These are phyloP conservation scores for Apocrypta bakeri DNA, from an alignment of 1,140 invertebrate species.

Conservation along the genomic window DNA sequence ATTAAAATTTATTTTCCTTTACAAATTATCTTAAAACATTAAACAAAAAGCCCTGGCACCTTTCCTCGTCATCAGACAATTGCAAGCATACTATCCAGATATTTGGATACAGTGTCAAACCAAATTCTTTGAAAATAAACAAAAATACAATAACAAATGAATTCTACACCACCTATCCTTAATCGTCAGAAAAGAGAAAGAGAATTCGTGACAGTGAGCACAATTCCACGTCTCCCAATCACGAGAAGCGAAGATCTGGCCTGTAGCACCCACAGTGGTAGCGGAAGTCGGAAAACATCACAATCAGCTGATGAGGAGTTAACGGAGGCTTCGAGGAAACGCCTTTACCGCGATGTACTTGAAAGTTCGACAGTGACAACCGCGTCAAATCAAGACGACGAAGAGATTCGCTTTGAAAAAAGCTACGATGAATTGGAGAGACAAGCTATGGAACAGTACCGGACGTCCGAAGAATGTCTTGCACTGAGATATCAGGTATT, in stretches of 20 bases:
- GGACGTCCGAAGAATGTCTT: conserved; percentile 66
- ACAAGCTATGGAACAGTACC: conserved; percentile 70
- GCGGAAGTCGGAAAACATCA: background rate
- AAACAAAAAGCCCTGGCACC: too few relatives aligned
- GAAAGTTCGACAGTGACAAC: conserved; percentile 51
- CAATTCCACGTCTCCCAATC: background rate
- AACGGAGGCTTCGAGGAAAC: conserved; percentile 50
- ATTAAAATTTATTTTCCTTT: too few relatives aligned
- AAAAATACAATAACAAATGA: too few relatives aligned
- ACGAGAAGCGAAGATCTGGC: background rate
- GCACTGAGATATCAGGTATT: conserved; percentile 68
- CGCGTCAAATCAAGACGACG: too few relatives aligned
- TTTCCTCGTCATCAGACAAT: too few relatives aligned
- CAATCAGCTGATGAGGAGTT: conserved; percentile 8
- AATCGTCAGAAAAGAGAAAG: conserved; percentile 15
- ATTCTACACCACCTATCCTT: background rate
- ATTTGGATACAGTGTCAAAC: too few relatives aligned
- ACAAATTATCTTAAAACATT: too few relatives aligned
- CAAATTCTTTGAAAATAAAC: too few relatives aligned
- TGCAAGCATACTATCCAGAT: too few relatives aligned
- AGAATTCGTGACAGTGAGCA: conserved; percentile 43
- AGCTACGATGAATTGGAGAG: conserved; percentile 68
- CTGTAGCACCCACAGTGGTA: background rate
- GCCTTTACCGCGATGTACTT: conserved; percentile 63
- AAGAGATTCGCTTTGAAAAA: conserved; percentile 54